Evolutionary conservation across 2,113 vertebrate genomes (phyloP).

Genomic region (Jacana jacana): DNA sequence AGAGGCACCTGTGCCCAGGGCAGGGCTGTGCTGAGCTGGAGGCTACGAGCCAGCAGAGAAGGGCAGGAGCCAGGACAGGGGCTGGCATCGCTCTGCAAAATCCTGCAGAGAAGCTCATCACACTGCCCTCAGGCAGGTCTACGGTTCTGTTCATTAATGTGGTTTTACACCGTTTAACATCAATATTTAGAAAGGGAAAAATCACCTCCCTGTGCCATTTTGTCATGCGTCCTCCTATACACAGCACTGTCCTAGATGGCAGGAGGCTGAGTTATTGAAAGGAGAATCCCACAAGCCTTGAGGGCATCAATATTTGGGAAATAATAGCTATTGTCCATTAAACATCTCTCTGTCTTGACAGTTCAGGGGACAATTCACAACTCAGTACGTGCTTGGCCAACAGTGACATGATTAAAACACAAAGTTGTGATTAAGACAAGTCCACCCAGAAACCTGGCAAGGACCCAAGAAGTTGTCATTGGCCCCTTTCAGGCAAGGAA

Average conservation of each 20-base stretch:
- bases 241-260: neutral
- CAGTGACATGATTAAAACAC: neutral
- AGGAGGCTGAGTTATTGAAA: neutral
- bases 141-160: neutral
- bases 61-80: neutral
- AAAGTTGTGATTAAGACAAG: neutral
- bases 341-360: neutral
- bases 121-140: neutral
- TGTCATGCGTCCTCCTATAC: accelerated
- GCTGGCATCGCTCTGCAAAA: neutral
- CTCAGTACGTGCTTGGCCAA: neutral
- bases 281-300: neutral
- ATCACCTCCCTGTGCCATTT: neutral
- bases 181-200: neutral
- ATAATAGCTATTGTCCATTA: neutral
- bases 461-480: neutral
- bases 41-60: neutral
- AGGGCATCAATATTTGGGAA: neutral
- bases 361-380: neutral
- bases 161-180: neutral
- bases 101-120: neutral
- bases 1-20: neutral
- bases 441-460: neutral
- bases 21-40: neutral
- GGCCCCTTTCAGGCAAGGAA: neutral